Evolutionary conservation across 2,113 vertebrate genomes (phyloP), one percentile per base, ranked within the genome.

Genomic region (Edolisoma coerulescens): DNA sequence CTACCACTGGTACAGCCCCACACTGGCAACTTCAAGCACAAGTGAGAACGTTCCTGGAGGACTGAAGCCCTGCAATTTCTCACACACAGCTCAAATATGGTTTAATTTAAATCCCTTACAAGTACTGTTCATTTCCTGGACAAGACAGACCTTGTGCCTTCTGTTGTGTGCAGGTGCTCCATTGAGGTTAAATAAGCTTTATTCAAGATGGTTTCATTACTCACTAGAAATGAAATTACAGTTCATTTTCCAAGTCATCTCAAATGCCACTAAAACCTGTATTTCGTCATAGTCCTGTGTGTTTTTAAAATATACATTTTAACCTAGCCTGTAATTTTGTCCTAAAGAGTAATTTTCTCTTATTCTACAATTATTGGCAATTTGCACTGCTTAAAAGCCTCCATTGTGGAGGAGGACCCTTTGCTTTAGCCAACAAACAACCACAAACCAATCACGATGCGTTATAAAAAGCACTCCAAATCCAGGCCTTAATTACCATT

Each of bases 271-370:
- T 83, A 85, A 92, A 88, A 76, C 50, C 69, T 79, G 61, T 53
- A 87, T 78, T 81, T 79, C 87, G 26, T 71, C 81, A 87, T 27
- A 73, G 61, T 56, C 67, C 50, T 52, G 9, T 23, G 44, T 87
- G 61, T 3, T 71, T 95, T 94, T 71, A 87, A 84, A 77, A 91
- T 41, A 75, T 37, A 16, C 27, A 35, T 63, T 89, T 89, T 54
- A 89, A 90, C 35, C 35, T 22, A 87, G 64, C 33, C 73, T 90
- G 18, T 91, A 93, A 96, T 95, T 96, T 91, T 85, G 74, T 69
- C 81, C 60, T 70, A 52, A 77, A 90, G 76, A 93, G 50, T 78
- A 84, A 95, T 93, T 67, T 84, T 93, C 85, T 78, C 76, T 79
- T 75, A 53, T 86, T 93, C 86, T n/a, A 59, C 7, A 21, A 84